A percentile compares a stretch with the other conserved stretches of the same genome.
Evolutionary conservation across 1,140 invertebrate genomes (phyloP).

Genomic region (Zophobas atratus): DNA sequence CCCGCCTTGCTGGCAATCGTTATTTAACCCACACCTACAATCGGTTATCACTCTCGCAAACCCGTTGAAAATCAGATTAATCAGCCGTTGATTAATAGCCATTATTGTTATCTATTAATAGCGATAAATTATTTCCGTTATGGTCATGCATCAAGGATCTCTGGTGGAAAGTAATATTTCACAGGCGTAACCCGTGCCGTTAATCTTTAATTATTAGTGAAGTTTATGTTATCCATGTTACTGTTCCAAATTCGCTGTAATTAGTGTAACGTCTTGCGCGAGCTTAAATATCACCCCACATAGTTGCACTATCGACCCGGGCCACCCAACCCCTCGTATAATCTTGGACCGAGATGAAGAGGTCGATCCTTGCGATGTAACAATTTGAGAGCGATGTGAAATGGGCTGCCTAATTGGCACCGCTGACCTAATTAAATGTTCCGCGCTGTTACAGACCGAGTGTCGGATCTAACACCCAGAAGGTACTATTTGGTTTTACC

Average conservation of each 20-base stretch:
- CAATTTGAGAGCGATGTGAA: slow-evolving; percentile 46
- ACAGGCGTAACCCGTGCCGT: slow-evolving; percentile 1
- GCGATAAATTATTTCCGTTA: slow-evolving; percentile 24
- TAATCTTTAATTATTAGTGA: slow-evolving; percentile 45
- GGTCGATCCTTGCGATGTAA: slow-evolving; percentile 40
- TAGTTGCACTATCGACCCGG: slow-evolving; percentile 43
- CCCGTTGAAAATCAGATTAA: slow-evolving; percentile 2
- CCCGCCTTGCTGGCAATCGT: too few species aligned
- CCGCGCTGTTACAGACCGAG: slow-evolving; percentile 17
- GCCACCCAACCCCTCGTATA: not conserved
- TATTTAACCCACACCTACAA: too few species aligned
- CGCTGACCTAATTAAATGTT: slow-evolving; percentile 53
- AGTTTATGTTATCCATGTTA: slow-evolving; percentile 41
- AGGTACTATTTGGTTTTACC: slow-evolving; percentile 43
- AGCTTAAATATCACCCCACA: slow-evolving; percentile 42
- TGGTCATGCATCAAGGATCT: slow-evolving; percentile 15
- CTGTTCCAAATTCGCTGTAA: slow-evolving; percentile 43
- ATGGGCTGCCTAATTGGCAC: slow-evolving; percentile 51
- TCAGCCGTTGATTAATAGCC: slow-evolving; percentile 4
- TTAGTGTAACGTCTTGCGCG: slow-evolving; percentile 44
- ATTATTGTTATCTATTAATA: slow-evolving; percentile 29
- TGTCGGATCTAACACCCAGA: slow-evolving; percentile 23
- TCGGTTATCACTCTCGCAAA: too few species aligned
- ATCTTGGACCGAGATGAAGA: slow-evolving; percentile 38
- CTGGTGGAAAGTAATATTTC: slow-evolving; percentile 31